Percentiles rank a stretch among this genome's conserved stretches.
Conservation (phyloP, 2,797 vertebrate species). For the Balearica regulorum region DNA sequence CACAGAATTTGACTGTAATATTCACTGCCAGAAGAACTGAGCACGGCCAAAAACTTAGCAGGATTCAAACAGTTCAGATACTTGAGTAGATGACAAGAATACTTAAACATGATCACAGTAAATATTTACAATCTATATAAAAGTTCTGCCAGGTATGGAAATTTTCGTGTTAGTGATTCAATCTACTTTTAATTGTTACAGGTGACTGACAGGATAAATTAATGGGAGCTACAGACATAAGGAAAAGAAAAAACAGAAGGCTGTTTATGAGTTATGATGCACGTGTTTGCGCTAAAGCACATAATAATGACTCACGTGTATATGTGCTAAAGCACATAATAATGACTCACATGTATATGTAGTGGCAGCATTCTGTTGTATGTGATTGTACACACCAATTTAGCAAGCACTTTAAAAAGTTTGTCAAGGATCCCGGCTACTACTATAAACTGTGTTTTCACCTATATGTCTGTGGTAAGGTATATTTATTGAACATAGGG, state of each 20-base stretch:
- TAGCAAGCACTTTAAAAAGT: neutral
- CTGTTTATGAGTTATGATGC: neutral
- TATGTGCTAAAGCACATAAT: neutral
- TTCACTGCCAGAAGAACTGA: neutral
- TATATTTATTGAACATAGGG: neutral
- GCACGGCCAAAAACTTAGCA: neutral
- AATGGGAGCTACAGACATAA: neutral
- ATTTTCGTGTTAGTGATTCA: neutral
- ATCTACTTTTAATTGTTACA: neutral
- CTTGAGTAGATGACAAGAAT: neutral
- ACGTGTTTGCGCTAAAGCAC: fast-evolving
- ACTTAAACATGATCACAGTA: neutral
- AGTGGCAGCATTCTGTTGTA: neutral
- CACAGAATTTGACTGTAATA: neutral
- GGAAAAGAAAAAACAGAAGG: neutral
- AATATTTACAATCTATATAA: neutral
- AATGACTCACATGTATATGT: neutral
- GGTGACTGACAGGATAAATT: neutral
- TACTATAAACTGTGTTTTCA: neutral
- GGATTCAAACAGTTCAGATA: neutral
- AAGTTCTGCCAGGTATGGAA: neutral
- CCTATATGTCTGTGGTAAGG: neutral
- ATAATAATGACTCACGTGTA: neutral
- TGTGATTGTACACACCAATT: neutral
- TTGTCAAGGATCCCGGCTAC: neutral